A percentile compares a stretch with the other conserved stretches of the same genome.
These are phyloP conservation scores for Diabrotica virgifera DNA, from an alignment of 1,140 invertebrate species.

Conservation along the genomic window DNA sequence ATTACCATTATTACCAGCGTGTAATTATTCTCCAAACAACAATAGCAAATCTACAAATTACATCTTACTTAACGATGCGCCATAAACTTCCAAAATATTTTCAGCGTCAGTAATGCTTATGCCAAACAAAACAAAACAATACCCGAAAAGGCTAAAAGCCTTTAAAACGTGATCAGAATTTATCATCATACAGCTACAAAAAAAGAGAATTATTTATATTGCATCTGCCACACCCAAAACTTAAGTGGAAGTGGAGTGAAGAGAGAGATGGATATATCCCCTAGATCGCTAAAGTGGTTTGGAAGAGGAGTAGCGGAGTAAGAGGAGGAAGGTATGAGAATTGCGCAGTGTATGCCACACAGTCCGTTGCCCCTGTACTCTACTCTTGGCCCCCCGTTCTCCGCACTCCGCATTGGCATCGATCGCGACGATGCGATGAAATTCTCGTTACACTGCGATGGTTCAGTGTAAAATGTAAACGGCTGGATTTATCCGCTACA, in stretches of 20 bases:
- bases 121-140: no score
- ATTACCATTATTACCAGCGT: no score
- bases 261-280: slow-evolving; percentile 4
- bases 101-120: no score
- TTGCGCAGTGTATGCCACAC: slow-evolving; percentile 1
- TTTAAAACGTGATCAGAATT: neutral
- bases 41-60: no score
- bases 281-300: slow-evolving; percentile 12
- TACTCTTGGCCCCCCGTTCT: neutral
- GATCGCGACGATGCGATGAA: slow-evolving; percentile 8
- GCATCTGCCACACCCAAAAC: slow-evolving; percentile 3
- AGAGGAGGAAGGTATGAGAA: slow-evolving; percentile 1
- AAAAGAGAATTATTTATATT: neutral
- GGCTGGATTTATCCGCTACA: neutral
- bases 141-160: no score
- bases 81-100: no score
- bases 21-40: no score
- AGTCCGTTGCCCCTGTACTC: neutral
- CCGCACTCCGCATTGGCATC: slow-evolving; percentile 6
- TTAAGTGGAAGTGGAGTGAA: neutral
- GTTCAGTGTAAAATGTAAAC: neutral
- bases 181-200: neutral
- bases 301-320: neutral
- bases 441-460: neutral
- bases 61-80: no score